Base-by-base conservation (phyloP, 2,888 invertebrate species). In the Drosophila atripex region DNA sequence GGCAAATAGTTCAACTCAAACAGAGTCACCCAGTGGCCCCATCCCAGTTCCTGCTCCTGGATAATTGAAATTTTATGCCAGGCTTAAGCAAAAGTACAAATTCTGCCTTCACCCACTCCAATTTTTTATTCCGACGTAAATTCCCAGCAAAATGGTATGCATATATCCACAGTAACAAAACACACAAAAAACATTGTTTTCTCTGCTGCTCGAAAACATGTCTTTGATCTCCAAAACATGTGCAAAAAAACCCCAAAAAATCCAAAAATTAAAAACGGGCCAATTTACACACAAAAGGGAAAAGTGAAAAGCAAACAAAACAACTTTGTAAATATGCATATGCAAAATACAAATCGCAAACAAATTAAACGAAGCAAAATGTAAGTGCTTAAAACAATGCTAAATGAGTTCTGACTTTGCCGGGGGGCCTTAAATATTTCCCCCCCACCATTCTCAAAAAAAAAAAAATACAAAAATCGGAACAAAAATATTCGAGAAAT, bases 201-300 rank as follows among this genome's bases (percentile, higher is more conserved):
- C 53, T 59, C 63, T 54, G 79, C 64, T 50, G 59, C 55, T 58
- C 55, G 69, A 66, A 87, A 85, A 75, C 83, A 85, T 88, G 84
- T 87, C 84, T 85, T 85, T 88, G 85, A 88, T 85, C 89, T 85
- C 79, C 73, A 85, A 80, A 69, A 80, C 68, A 76, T 71, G 64
- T 64, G 60, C 69, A 55, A 56, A 60, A 18, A 68, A 61, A 56
- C 52, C 21, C 51, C 45, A 41, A 23, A 51, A 54, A 57, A 71
- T 56, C 52, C 59, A 39, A 53, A 65, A 56, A 54, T 57, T 54
- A 69, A 72, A 61, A 59, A 57, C 61, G 51, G 39, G 69, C 59
- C 64, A 68, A 70, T 71, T 64, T 70, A 68, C 69, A 71, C 56
- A 64, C 39, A 60, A 55, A 58, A 45, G 71, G 70, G 49, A 79